Evolutionary conservation across 2,797 vertebrate species (phyloP), one percentile per base, ranked within the genome.

Genomic region (Sternotherus odoratus): DNA sequence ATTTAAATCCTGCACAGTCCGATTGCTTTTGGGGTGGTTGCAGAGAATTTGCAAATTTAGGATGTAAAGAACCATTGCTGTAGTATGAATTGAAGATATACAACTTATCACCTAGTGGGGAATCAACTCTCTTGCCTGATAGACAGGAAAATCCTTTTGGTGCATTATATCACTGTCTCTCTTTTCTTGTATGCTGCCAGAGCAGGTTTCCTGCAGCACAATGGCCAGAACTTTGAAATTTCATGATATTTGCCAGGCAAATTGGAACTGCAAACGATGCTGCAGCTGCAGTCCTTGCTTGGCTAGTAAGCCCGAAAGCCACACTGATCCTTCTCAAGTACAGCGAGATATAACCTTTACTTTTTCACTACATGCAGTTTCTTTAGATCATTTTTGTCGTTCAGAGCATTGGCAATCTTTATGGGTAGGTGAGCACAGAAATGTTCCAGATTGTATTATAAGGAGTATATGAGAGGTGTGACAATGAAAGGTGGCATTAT

Each of bases 121-220:
- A 95, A 90, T 97, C 96, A 97, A 97, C 94, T 95, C 96, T 96
- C 85, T 53, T 89, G 50, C 89, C 88, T 94, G 96, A 96, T 66
- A 95, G 96, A 95, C 94, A 95, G 85, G 94, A 93, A 97, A 96
- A 97, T 96, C 92, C 92, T 96, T 96, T 93, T 91, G 79, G 89
- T 75, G 92, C 93, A 91, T 95, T 94, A 77, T 95, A 93, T 85
- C 82, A 91, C 88, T 53, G 82, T 60, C 95, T 96, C 36, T 85
- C 69, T 94, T 94, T 94, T 91, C 93, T 90, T 75, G 33, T 78
- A 51, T 3, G 63, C 94, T 96, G 95, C 95, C 88, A 96, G 66
- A 50, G 53, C 90, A 87, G 39, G 82, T 89, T 97, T 96, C 82
- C 75, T 66, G 85, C 50, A 94, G 48, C 87, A 97, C 94, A 92